A percentile compares a stretch with the other conserved stretches of the same genome.
Conservation (phyloP, 2,113 vertebrate species). For the Calonectris borealis region DNA sequence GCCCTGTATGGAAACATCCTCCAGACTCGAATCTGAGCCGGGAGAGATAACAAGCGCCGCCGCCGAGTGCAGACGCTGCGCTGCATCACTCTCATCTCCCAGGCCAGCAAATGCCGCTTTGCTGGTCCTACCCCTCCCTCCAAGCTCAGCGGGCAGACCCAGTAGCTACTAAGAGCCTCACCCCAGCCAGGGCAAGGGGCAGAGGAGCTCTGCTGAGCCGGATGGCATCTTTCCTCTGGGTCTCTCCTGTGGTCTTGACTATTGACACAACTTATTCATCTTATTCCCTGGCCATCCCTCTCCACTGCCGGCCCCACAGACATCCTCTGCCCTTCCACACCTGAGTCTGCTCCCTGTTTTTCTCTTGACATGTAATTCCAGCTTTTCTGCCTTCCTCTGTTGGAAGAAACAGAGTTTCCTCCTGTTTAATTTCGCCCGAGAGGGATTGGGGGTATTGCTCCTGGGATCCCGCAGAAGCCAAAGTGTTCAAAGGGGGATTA, state of each 20-base stretch:
- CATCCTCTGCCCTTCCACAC: fast-evolving
- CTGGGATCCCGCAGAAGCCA: background rate
- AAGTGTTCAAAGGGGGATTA: background rate
- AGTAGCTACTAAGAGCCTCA: background rate
- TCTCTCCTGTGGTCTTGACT: background rate
- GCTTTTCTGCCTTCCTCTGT: background rate
- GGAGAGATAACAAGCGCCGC: background rate
- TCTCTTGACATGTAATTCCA: background rate
- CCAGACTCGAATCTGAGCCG: background rate
- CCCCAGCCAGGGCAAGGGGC: background rate
- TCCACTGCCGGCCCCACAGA: background rate
- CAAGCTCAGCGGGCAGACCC: background rate
- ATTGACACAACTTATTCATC: background rate
- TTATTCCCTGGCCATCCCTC: background rate
- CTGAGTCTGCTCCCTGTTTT: background rate
- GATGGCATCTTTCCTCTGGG: background rate
- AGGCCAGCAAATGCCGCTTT: background rate
- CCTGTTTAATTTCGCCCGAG: fast-evolving
- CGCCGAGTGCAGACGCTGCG: fast-evolving
- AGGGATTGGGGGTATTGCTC: background rate
- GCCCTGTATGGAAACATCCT: background rate
- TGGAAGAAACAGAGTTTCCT: background rate
- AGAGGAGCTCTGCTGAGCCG: background rate
- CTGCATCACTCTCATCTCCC: background rate
- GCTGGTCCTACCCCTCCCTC: background rate